phyloP scores from a whole-genome alignment of 2,888 invertebrate species.

The Cheilosia grossa region DNA sequence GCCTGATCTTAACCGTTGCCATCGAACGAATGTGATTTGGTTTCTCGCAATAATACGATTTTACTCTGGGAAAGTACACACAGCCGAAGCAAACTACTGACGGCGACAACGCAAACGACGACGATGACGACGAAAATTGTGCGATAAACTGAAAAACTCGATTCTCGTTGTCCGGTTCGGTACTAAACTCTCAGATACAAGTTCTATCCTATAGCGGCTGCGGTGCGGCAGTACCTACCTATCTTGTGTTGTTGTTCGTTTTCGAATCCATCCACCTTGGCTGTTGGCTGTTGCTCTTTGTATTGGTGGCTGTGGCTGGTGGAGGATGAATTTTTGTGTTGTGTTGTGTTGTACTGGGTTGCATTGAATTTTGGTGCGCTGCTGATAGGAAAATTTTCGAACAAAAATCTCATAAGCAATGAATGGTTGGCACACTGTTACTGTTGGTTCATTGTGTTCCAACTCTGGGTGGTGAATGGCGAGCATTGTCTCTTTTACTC shows the following conservation, averaged over 20 bases:
- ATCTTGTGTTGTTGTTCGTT: conserved; percentile 10
- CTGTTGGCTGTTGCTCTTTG: conserved; percentile 67
- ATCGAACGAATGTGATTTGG: conserved; percentile 83
- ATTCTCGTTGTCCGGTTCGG: conserved; percentile 65
- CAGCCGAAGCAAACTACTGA: conserved; percentile 56
- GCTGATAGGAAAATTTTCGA: conserved; percentile 54
- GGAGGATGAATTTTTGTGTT: conserved; percentile 60
- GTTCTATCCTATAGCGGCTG: conserved; percentile 53
- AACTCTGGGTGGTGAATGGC: conserved; percentile 27
- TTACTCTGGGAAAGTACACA: conserved; percentile 79
- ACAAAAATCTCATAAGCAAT: conserved; percentile 44
- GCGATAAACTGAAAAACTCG: conserved; percentile 72
- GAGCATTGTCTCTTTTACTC: conserved; percentile 51
- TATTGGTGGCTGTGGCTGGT: conserved; percentile 51
- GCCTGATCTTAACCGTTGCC: conserved; percentile 84
- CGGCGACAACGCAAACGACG: conserved; percentile 59
- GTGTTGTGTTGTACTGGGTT: conserved; percentile 71
- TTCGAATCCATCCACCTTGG: background rate
- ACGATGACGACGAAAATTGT: conserved; percentile 72
- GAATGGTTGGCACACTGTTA: conserved; percentile 28
- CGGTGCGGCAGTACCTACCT: background rate
- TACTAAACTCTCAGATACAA: conserved; percentile 67
- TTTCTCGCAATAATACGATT: conserved; percentile 83
- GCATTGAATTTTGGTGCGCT: conserved; percentile 50
- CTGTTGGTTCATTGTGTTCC: conserved; percentile 53